phyloP scores from a whole-genome alignment of 37 sponge, comb jelly and placozoan species.

The Hormiphora californensis region DNA sequence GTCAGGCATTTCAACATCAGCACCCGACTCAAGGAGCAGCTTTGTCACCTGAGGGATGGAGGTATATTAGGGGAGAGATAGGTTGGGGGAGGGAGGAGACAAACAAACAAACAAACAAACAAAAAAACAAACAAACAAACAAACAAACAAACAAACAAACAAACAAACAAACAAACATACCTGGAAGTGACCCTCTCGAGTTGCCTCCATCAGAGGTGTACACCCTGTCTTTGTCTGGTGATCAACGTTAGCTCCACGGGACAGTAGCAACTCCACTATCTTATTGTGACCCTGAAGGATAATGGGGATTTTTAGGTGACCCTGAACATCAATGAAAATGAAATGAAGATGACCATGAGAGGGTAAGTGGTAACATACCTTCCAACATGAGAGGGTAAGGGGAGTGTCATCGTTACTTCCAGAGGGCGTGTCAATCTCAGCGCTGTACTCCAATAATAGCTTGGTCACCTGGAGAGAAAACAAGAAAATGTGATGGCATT shows the following conservation, averaged over 20 bases:
- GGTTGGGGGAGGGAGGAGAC: not conserved
- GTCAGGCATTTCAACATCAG: conserved; percentile 97
- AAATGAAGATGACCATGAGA: too few relatives aligned
- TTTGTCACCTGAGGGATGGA: conserved; percentile 63
- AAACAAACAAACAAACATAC: not conserved
- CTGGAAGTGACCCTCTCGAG: conserved; percentile 54
- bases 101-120: not conserved
- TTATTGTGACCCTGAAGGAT: conserved; percentile 59
- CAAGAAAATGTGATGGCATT: too few relatives aligned
- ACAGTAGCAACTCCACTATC: conserved; percentile 72
- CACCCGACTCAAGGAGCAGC: conserved; percentile 76
- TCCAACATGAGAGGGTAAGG: conserved; percentile 93
- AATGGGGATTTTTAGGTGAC: not conserved
- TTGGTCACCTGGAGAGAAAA: conserved; percentile 65
- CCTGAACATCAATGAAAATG: not conserved
- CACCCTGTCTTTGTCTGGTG: conserved; percentile 93
- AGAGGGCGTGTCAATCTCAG: conserved; percentile 83
- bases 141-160: not conserved
- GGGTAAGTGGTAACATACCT: too few relatives aligned
- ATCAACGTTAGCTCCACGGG: conserved; percentile 66
- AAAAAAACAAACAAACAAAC: not conserved
- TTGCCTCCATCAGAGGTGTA: conserved; percentile 62
- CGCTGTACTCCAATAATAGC: conserved; percentile 74
- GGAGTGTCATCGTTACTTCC: conserved; percentile 95
- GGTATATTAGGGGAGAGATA: not conserved